Evolutionary conservation across 1,140 invertebrate genomes (phyloP), one percentile per base, ranked within the genome.

Genomic region (Nephila pilipes): DNA sequence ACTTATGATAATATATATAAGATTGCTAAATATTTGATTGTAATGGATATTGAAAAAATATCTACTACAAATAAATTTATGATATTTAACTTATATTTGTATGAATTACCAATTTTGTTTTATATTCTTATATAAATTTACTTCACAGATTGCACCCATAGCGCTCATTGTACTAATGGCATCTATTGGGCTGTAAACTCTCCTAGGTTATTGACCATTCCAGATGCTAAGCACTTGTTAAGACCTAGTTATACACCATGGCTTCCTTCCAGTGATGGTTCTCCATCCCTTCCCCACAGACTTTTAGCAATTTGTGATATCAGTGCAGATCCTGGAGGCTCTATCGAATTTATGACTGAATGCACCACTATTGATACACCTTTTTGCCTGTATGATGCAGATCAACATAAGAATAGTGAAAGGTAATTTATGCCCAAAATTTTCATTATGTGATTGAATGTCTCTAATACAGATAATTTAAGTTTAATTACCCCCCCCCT

Each of bases 271-370:
- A 96, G 95, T 89, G 87, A 90, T 54, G 96, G 99, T 0, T 98
- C 98, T 38, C 98, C 99, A 1, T 97, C 98, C 32, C 95, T 99
- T 81, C 99, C 99, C 0, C 98, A 99, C 95, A 96, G 97, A 95
- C 95, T 97, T 38, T 94, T 97, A 29, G 96, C 96, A 10, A 99
- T 99, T 95, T 99, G 99, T 95, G 99, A 99, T 95, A 99, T 99
- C 94, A 99, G 98, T 4, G 99, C 99, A 2, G 99, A 99, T 96
- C 99, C 99, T 0, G 99, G 99, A 22, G 99, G 99, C 80, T 99
- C 99, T 32, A 99, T 99, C 92, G 99, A 99, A 96, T 99, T 99
- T 95, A 99, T 99, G 99, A 99, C 99, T 94, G 99, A 99, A 95
- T 99, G 99, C 95, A 99, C 99, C 0, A 99, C 99, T 0, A 99